Evolutionary conservation across 2,113 vertebrate species (phyloP).

Genomic region (Hippocampus barbouri): DNA sequence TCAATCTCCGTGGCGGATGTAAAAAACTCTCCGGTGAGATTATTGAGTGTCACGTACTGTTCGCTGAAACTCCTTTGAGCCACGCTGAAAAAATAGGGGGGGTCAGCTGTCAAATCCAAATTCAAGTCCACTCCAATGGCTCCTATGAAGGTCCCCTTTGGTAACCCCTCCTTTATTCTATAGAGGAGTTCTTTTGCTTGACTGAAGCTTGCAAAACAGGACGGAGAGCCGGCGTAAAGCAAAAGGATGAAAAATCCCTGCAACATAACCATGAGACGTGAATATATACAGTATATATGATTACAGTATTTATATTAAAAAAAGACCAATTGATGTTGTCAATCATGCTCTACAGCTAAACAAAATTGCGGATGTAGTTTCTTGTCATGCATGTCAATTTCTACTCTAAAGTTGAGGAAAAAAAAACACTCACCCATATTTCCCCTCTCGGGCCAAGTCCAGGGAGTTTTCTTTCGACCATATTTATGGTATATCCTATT

Average conservation of each 20-base stretch:
- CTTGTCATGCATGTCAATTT: neutral
- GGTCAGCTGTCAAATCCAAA: slow-evolving; percentile 70
- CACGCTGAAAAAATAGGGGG: slow-evolving; percentile 85
- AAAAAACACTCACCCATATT: slow-evolving; percentile 69
- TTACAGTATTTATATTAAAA: too few relatives aligned
- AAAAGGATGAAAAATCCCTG: slow-evolving; percentile 77
- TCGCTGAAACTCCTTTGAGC: slow-evolving; percentile 78
- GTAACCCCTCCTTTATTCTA: slow-evolving; percentile 92
- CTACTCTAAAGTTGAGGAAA: slow-evolving; percentile 7
- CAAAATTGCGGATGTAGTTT: neutral
- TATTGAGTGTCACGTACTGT: slow-evolving; percentile 87
- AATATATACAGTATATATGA: too few relatives aligned
- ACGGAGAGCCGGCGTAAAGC: slow-evolving; percentile 81
- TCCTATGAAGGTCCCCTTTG: slow-evolving; percentile 85
- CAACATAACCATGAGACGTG: slow-evolving; percentile 42
- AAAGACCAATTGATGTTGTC: neutral
- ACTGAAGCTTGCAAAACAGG: slow-evolving; percentile 87
- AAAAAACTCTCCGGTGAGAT: slow-evolving; percentile 83
- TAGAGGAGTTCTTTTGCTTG: slow-evolving; percentile 89
- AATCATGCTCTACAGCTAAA: neutral
- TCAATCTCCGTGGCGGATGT: slow-evolving; percentile 86
- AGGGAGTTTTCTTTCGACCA: slow-evolving; percentile 61
- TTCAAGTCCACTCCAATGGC: slow-evolving; percentile 84
- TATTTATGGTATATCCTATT: slow-evolving; percentile 61
- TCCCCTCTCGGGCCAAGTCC: slow-evolving; percentile 59